Evolutionary conservation across 2,888 invertebrate species (phyloP).

Genomic region (Podotricha telesiphe): DNA sequence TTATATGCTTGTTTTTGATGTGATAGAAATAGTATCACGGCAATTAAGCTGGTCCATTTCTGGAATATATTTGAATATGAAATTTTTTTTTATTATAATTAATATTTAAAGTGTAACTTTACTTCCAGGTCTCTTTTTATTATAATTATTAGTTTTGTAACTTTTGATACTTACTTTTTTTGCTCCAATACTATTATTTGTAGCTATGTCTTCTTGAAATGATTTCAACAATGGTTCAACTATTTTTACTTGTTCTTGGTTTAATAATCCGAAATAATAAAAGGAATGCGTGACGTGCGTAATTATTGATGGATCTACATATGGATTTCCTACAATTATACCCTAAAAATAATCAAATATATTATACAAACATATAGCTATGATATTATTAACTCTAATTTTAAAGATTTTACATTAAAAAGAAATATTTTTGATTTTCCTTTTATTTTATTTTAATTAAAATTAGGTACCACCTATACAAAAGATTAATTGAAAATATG

Average conservation of each 20-base stretch:
- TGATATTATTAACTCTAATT: too few relatives aligned
- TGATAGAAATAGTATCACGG: constrained; percentile 56
- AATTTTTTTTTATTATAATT: too few relatives aligned
- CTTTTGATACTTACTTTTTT: constrained; percentile 57
- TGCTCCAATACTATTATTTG: constrained; percentile 63
- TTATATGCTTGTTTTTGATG: constrained; percentile 72
- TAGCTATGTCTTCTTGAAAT: constrained; percentile 59
- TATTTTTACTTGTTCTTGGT: constrained; percentile 60
- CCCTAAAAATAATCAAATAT: constrained; percentile 56
- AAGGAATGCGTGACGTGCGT: constrained; percentile 58
- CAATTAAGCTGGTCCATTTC: constrained; percentile 66
- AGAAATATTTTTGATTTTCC: too few relatives aligned
- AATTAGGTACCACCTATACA: too few relatives aligned
- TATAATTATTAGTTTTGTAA: too few relatives aligned
- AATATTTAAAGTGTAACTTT: too few relatives aligned
- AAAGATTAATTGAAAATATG: too few relatives aligned
- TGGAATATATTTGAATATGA: constrained; percentile 46
- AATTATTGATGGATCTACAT: constrained; percentile 70
- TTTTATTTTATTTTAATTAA: too few relatives aligned
- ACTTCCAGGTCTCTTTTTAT: too few relatives aligned
- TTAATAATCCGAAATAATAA: constrained; percentile 69
- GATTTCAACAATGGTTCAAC: constrained; percentile 61
- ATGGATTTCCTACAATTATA: constrained; percentile 71
- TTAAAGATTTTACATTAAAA: too few relatives aligned
- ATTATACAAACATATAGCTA: too few relatives aligned